Percentiles rank a stretch among this genome's conserved stretches.
Evolutionary conservation across 2,797 vertebrate species (phyloP).

Genomic region (Garrulus glandarius): DNA sequence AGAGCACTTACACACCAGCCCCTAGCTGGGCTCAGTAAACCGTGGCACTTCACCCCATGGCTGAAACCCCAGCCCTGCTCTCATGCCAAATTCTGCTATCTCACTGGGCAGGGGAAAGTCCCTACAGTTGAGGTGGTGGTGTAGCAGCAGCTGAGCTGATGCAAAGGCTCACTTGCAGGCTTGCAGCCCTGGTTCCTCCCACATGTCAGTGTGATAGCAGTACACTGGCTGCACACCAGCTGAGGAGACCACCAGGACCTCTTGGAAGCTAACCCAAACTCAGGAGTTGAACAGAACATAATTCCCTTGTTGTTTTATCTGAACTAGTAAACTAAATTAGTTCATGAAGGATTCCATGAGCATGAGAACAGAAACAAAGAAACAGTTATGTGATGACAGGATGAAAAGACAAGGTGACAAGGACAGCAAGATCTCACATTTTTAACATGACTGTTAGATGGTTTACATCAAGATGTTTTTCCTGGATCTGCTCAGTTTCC

Average conservation of each 20-base stretch:
- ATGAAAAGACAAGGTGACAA: not conserved
- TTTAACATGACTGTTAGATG: not conserved
- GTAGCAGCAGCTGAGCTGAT: not conserved
- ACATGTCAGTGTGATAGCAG: fast-evolving
- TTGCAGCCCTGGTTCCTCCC: not conserved
- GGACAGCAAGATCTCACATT: not conserved
- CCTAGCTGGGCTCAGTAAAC: not conserved
- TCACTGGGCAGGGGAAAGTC: not conserved
- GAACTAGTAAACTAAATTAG: not conserved
- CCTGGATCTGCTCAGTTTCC: not conserved
- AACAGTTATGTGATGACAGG: not conserved
- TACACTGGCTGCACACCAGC: not conserved
- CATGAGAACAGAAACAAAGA: not conserved
- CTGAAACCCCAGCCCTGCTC: not conserved
- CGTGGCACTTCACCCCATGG: not conserved
- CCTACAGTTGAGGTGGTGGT: not conserved
- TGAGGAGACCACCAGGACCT: not conserved
- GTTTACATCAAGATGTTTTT: not conserved
- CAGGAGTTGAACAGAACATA: fast-evolving
- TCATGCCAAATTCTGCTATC: not conserved
- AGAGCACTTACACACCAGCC: not conserved
- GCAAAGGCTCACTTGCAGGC: not conserved
- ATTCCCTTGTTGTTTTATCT: no score
- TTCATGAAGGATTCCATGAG: not conserved
- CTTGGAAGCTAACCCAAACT: not conserved